Base-by-base conservation (phyloP, 2,888 invertebrate genomes). In the Eristalis arbustorum region DNA sequence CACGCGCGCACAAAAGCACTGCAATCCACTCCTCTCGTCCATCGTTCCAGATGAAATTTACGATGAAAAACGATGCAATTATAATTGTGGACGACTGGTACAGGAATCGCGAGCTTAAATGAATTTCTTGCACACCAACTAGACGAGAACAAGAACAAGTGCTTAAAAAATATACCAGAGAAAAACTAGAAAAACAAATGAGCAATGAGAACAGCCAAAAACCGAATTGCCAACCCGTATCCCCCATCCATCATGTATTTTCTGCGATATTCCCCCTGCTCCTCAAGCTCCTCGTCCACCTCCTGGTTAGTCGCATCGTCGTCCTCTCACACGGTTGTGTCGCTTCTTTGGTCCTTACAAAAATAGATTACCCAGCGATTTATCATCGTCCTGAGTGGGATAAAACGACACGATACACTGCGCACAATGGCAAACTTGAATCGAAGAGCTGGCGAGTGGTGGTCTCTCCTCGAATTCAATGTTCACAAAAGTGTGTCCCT, bases 61-160 rank as follows among this genome's bases (percentile, higher is more conserved):
- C 74, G 66, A 74, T 85, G 85, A 85, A 82, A 85, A 85, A 85
- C 77, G 82, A 87, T 82, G 77, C 78, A 82, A 87, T 82, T 87
- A 81, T 78, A 82, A 87, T 78, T 78, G 74, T 82, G 75, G 67
- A 78, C 69, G 74, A 40, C 56, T 63, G 59, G 56, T 22, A 68
- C 49, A 34, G 49, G 18, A 34, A 23, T 18, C 11, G 63, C 14
- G 14, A 42, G 49, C 37, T 18, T 22, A 72, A 81, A 76, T 59
- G 79, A 75, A 68, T 73, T 77, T 63, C 67, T 59, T 18, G 4
- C 6, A n/a, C 10, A 40, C 59, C 49, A 40, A 49, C 22, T 25
- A 68, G 34, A 42, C 11, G 28, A 18, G 23, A 40, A 61, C 10
- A 23, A 11, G 31, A 31, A 31, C 31, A 8, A 78, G 59, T 73